These are phyloP conservation scores for Netelia inedita DNA, from an alignment of 2,888 invertebrate species.

Conservation along the genomic window DNA sequence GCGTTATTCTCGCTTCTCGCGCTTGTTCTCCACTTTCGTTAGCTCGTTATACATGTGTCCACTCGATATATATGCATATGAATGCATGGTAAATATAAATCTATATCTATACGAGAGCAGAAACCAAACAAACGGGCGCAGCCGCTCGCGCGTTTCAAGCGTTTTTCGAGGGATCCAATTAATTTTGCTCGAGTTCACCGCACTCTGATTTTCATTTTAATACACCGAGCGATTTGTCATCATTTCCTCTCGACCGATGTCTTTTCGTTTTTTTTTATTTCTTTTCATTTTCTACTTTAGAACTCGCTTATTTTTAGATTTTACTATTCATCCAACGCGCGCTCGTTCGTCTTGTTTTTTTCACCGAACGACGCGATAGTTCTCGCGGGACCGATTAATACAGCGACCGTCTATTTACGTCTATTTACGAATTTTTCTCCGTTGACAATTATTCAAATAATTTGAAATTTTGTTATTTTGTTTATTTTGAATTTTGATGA, in stretches of 20 bases:
- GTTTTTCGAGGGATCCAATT: constrained; percentile 54
- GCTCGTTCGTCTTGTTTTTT: not conserved
- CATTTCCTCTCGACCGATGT: not conserved
- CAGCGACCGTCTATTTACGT: not conserved
- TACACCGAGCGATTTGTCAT: not conserved
- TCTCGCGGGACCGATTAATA: not conserved
- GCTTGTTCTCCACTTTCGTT: constrained; percentile 56
- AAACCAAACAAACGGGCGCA: constrained; percentile 39
- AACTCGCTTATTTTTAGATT: not conserved
- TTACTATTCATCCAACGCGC: not conserved
- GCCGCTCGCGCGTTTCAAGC: constrained; percentile 45
- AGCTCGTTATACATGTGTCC: not conserved
- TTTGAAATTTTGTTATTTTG: too few relatives aligned
- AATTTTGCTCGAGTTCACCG: constrained; percentile 43
- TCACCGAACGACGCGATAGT: not conserved
- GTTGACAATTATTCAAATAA: too few relatives aligned
- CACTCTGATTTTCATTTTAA: constrained; percentile 36
- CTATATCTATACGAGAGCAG: constrained; percentile 1
- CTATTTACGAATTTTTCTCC: too few relatives aligned
- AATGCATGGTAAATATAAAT: not conserved
- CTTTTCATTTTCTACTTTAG: not conserved
- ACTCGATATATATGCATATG: not conserved
- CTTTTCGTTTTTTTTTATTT: not conserved
- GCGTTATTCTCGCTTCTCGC: constrained; percentile 65
- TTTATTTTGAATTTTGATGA: too few relatives aligned